Evolutionary conservation across 2,113 vertebrate species (phyloP).

Genomic region (Dendropsophus ebraccatus): DNA sequence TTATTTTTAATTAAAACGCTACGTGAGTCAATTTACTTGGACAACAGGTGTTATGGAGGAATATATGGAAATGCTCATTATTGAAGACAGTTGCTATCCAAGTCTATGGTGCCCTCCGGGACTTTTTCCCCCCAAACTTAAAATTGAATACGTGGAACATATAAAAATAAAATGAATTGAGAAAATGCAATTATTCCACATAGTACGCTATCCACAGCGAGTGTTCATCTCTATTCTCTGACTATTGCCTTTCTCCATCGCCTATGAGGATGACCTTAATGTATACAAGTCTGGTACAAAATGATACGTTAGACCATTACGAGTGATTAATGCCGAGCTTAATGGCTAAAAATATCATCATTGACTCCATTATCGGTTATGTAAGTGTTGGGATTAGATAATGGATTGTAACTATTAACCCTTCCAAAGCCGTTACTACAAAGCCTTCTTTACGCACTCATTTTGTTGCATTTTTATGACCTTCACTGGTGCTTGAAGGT

Average conservation of each 20-base stretch:
- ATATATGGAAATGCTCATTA: constrained; percentile 52
- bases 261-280: constrained; percentile 3
- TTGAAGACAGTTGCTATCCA: constrained; percentile 26
- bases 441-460: neutral
- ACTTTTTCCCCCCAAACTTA: neutral
- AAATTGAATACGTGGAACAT: neutral
- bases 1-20: constrained; percentile 58
- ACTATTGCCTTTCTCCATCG: neutral
- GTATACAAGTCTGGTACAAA: neutral
- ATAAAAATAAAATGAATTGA: neutral
- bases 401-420: neutral
- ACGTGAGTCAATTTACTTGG: constrained; percentile 57
- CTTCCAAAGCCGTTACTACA: neutral
- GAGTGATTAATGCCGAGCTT: neutral
- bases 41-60: constrained; percentile 51
- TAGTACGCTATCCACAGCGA: no score
- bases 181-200: neutral
- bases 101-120: constrained; percentile 24
- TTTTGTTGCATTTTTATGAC: no score
- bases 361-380: constrained; percentile 6
- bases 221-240: neutral
- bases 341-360: neutral
- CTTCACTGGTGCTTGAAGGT: no score
- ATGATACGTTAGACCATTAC: neutral
- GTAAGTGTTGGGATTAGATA: constrained; percentile 16